Percentiles rank a stretch among this genome's conserved stretches.
Evolutionary conservation across 1,140 invertebrate species (phyloP).

Genomic region (Meloidogyne floridensis): DNA sequence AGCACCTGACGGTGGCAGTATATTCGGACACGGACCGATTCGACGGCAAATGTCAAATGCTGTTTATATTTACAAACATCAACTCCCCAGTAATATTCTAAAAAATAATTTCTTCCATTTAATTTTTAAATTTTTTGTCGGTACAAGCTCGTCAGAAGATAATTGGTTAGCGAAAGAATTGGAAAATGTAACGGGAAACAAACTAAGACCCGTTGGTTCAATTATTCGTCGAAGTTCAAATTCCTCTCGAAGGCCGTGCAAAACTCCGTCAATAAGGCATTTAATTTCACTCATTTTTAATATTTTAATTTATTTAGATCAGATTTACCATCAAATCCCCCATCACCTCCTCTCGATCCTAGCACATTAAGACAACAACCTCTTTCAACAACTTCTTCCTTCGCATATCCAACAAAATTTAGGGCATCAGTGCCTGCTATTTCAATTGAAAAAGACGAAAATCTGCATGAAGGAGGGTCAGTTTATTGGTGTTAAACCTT

Average conservation of each 20-base stretch:
- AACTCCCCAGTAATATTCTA: not conserved
- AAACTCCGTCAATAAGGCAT: not conserved
- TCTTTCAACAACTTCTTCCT: not conserved
- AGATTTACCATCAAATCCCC: conserved; percentile 14
- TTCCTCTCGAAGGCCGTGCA: not conserved
- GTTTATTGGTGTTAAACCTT: not conserved
- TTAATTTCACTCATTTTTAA: not conserved
- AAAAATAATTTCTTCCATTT: not conserved
- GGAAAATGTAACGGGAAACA: conserved; percentile 15
- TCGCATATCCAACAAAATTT: not conserved
- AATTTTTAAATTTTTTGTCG: not conserved
- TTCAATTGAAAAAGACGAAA: conserved; percentile 16
- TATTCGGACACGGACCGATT: not conserved
- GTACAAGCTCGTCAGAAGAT: not conserved
- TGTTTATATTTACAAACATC: conserved; percentile 20
- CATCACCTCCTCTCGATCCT: conserved; percentile 19
- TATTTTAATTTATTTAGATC: not conserved
- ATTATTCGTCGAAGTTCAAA: conserved; percentile 15
- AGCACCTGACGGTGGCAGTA: not conserved
- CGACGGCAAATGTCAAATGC: conserved; percentile 4
- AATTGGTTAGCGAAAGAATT: conserved; percentile 27
- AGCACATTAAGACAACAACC: not conserved
- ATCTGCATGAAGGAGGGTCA: not conserved
- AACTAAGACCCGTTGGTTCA: conserved; percentile 20
- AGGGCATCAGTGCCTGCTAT: conserved; percentile 12